phyloP scores from a whole-genome alignment of 2,888 invertebrate species.

The Seira musarum region DNA sequence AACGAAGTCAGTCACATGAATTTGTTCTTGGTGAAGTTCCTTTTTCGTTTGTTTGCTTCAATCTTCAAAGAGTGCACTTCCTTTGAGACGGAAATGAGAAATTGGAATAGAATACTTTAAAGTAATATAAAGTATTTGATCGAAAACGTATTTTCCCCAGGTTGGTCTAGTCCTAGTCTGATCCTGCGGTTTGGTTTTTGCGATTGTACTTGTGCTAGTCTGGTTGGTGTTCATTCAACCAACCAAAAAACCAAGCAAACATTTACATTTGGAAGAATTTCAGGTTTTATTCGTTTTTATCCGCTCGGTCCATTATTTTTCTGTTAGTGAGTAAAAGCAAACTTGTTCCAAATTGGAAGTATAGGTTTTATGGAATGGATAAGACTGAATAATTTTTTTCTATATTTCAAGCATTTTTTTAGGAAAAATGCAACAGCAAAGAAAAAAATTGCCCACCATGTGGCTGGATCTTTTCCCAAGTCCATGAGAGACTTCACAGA shows the following conservation, averaged over 20 bases:
- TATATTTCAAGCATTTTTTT: background rate
- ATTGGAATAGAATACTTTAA: conserved; percentile 16
- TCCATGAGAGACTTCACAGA: background rate
- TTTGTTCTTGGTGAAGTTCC: conserved; percentile 35
- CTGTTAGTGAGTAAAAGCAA: background rate
- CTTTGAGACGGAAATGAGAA: conserved; percentile 58
- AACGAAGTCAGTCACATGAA: conserved; percentile 32
- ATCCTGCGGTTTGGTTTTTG: background rate
- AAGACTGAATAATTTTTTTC: background rate
- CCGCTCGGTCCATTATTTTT: background rate
- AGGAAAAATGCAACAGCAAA: background rate
- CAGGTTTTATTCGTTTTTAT: background rate
- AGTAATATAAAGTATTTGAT: background rate
- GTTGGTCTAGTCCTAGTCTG: background rate
- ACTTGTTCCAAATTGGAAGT: background rate
- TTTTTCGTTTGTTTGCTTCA: conserved; percentile 43
- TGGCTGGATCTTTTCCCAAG: background rate
- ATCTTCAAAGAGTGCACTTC: conserved; percentile 54
- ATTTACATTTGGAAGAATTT: conserved; percentile 5
- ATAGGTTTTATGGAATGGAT: background rate
- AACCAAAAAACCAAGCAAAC: background rate
- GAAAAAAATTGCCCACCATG: background rate
- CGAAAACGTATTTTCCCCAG: background rate
- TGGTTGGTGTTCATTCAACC: background rate
- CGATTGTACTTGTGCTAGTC: background rate